These are phyloP conservation scores for Sarcoramphus papa DNA, from an alignment of 2,797 vertebrate species.

Conservation along the genomic window DNA sequence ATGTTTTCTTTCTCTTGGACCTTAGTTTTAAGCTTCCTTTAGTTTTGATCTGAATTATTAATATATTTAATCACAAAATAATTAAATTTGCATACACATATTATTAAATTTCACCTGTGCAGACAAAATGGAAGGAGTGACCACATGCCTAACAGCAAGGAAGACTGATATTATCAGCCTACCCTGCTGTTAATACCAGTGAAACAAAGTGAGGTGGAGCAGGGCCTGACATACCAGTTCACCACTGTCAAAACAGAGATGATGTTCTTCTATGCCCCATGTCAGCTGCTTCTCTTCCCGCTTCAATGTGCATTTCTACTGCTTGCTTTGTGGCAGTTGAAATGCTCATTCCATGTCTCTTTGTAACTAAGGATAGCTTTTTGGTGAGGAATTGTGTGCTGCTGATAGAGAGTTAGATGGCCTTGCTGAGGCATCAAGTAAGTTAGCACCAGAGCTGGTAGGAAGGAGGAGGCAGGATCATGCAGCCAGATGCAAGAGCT, in stretches of 20 bases:
- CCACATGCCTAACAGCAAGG: background rate
- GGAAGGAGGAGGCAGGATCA: background rate
- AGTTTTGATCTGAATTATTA: background rate
- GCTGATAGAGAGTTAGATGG: background rate
- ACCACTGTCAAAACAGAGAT: background rate
- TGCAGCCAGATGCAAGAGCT: background rate
- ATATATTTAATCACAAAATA: background rate
- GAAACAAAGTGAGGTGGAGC: background rate
- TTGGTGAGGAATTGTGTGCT: background rate
- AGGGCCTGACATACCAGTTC: background rate
- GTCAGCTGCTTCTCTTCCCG: background rate
- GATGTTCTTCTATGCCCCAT: background rate
- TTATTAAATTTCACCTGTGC: background rate
- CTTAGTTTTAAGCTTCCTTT: background rate
- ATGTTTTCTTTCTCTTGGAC: background rate
- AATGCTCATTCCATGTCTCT: background rate
- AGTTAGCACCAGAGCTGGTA: background rate
- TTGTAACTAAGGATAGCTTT: background rate
- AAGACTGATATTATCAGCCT: background rate
- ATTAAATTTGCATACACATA: background rate
- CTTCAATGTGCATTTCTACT: background rate
- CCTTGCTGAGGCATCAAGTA: background rate
- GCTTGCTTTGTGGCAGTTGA: background rate
- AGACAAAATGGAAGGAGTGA: background rate
- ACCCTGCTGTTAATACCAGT: background rate